A percentile compares a stretch with the other conserved stretches of the same genome.
These are phyloP conservation scores for Odontomyia ornata DNA, from an alignment of 2,888 invertebrate genomes.

Conservation along the genomic window DNA sequence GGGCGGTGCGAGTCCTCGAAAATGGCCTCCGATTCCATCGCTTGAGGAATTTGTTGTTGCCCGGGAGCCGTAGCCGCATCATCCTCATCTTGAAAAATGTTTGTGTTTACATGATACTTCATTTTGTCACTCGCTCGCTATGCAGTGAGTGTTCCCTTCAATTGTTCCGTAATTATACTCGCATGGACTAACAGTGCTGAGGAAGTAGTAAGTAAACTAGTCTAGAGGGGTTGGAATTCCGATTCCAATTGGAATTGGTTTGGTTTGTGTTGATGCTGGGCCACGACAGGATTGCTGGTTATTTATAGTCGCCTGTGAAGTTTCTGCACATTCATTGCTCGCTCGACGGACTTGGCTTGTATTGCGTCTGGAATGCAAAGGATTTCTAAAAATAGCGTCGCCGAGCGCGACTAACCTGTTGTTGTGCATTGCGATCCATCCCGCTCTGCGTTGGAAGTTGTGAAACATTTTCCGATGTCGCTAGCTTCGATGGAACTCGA, in stretches of 20 bases:
- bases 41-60: neutral
- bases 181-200: too few species aligned
- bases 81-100: neutral
- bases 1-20: neutral
- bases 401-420: conserved; percentile 14
- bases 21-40: conserved; percentile 2
- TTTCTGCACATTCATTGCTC: neutral
- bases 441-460: too few species aligned
- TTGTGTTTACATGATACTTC: conserved; percentile 17
- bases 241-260: neutral
- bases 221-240: neutral
- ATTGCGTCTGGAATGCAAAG: conserved; percentile 24
- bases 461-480: too few species aligned
- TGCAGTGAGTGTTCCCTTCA: neutral
- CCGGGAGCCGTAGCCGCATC: too few species aligned
- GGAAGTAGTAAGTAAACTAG: too few species aligned
- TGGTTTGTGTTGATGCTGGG: neutral
- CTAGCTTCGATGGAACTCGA: too few species aligned
- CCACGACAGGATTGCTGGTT: neutral
- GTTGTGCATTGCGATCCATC: neutral
- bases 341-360: neutral
- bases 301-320: neutral
- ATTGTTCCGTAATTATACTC: too few species aligned
- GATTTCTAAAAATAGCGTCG: conserved; percentile 25
- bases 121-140: neutral